phyloP scores from a whole-genome alignment of 2,113 vertebrate species.

The Antechinus stuartii region DNA sequence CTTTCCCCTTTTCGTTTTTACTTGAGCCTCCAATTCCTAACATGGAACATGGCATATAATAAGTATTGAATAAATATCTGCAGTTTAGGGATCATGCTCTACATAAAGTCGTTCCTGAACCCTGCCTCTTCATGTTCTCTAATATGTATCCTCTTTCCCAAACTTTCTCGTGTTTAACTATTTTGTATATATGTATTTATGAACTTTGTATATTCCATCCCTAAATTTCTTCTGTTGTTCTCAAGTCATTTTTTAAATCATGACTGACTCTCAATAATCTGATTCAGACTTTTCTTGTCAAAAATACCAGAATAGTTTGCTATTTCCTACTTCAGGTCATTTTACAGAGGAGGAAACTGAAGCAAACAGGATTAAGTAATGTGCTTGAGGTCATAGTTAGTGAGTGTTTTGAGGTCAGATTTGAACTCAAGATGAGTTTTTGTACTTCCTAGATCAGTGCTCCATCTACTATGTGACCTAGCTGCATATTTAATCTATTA shows the following conservation, averaged over 20 bases:
- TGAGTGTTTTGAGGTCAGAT: not conserved
- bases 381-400: not conserved
- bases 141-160: not conserved
- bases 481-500: not conserved
- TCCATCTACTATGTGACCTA: not conserved
- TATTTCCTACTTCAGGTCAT: not conserved
- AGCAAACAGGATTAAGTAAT: not conserved
- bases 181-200: not conserved
- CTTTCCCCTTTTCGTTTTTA: not conserved
- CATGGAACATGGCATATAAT: not conserved
- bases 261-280: not conserved
- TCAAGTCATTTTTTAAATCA: not conserved
- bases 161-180: not conserved
- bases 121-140: not conserved
- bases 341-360: not conserved
- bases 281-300: not conserved
- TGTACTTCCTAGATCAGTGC: too few species aligned
- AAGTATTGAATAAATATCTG: not conserved
- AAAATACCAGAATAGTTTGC: not conserved
- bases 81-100: not conserved
- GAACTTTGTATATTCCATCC: not conserved
- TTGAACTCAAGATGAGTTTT: not conserved
- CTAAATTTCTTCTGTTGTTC: not conserved
- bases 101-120: not conserved
- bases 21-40: not conserved